Evolutionary conservation across 2,888 invertebrate species (phyloP), one percentile per base, ranked within the genome.

Genomic region (Phania funesta): DNA sequence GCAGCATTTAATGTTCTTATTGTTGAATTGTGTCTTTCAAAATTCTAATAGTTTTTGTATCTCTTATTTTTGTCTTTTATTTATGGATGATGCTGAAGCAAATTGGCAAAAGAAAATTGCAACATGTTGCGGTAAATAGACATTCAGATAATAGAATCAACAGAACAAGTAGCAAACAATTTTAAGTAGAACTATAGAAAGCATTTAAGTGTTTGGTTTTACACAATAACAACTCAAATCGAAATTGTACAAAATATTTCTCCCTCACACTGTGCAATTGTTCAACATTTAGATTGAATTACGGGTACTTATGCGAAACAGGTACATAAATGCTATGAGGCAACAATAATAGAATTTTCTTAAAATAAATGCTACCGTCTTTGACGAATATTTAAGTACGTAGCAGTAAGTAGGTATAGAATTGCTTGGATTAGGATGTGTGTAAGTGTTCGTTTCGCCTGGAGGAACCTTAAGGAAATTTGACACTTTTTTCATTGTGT

Each of bases 291-390:
- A 38, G 24, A 48, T 60, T 26, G 11, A 24, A 75, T 80, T 71
- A n/a, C n/a, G n/a, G n/a, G n/a, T n/a, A 70, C 58, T 70, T 75
- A 80, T 80, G 68, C 70, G 65, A 70, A 65, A 71, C 65, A 80
- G 80, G 80, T 75, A n/a, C n/a, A n/a, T n/a, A 80, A 75, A 65
- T 41, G 16, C 29, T 29, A 54, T 8, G 44, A 26, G 18, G 16
- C 13, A 8, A 67, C 52, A 8, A 52, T 5, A 44, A 44, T 44
- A 18, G 41, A 62, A 48, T 11, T 5, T 62, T 7, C n/a, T 68
- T 68, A 60, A 50, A 56, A 64, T 70, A 64, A 67, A 67, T 79
- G 46, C 46, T 35, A 20, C 46, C 48, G 60, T 46, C 38, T 54
- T 29, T 52, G 13, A 2, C 18, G 52, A 26, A 60, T 48, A 18